A percentile compares a stretch with the other conserved stretches of the same genome.
phyloP scores from a whole-genome alignment of 2,888 invertebrate genomes.

The Drosophila pseudotalamancana region DNA sequence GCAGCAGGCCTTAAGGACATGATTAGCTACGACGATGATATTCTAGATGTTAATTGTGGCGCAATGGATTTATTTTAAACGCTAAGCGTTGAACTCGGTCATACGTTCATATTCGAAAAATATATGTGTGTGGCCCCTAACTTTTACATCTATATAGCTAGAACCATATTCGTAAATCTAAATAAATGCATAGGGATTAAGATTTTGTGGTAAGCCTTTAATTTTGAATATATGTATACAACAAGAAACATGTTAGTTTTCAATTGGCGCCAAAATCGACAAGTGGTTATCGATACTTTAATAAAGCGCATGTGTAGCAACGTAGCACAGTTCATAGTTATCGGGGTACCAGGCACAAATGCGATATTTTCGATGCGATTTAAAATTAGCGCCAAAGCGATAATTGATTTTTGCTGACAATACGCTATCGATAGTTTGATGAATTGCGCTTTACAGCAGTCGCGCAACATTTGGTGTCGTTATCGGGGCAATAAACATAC shows the following conservation, averaged over 20 bases:
- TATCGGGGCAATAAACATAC: slow-evolving; percentile 40
- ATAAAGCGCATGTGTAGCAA: too few relatives aligned
- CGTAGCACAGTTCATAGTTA: too few relatives aligned
- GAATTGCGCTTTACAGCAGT: slow-evolving; percentile 5
- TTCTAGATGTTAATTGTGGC: slow-evolving; percentile 89
- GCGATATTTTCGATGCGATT: background rate
- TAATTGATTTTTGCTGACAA: too few relatives aligned
- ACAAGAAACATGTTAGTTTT: background rate
- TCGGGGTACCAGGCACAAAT: too few relatives aligned
- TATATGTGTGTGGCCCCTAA: slow-evolving; percentile 32
- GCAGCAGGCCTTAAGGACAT: slow-evolving; percentile 47
- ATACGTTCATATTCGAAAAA: slow-evolving; percentile 21
- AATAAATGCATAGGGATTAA: slow-evolving; percentile 68
- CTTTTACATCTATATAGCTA: slow-evolving; percentile 61
- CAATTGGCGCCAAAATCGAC: background rate
- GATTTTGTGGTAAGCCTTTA: slow-evolving; percentile 26
- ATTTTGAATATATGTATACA: background rate
- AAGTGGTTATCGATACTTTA: background rate
- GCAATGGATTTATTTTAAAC: slow-evolving; percentile 89
- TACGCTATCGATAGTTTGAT: slow-evolving; percentile 9
- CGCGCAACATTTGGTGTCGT: slow-evolving; percentile 22
- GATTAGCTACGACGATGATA: slow-evolving; percentile 87
- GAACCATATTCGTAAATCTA: slow-evolving; percentile 71
- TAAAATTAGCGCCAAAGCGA: slow-evolving; percentile 7
- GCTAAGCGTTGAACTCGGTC: slow-evolving; percentile 59